Evolutionary conservation across 2,797 vertebrate species (phyloP).

Genomic region (Cuculus canorus): DNA sequence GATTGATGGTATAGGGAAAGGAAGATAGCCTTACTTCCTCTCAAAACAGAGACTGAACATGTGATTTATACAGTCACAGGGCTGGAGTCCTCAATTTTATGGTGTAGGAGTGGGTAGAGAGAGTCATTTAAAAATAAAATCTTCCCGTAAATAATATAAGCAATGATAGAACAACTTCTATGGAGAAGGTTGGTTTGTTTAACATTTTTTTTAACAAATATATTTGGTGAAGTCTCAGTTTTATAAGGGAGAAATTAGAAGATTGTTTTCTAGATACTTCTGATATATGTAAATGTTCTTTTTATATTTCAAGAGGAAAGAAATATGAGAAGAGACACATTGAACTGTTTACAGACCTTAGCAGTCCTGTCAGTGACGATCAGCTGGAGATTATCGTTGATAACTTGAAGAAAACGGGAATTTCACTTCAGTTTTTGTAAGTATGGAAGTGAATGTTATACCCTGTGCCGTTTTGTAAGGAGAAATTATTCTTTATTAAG

Average conservation of each 20-base stretch:
- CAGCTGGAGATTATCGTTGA: conserved; percentile 87
- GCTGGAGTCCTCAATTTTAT: neutral
- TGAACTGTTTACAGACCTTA: conserved; percentile 90
- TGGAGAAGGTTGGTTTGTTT: neutral
- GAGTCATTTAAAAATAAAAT: neutral
- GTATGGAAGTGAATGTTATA: conserved; percentile 34
- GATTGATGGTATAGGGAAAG: neutral
- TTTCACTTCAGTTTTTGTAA: conserved; percentile 96
- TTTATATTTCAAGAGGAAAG: conserved; percentile 83
- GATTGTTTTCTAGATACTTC: neutral
- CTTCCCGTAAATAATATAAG: neutral
- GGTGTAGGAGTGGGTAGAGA: neutral
- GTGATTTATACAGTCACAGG: neutral
- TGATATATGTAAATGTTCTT: neutral
- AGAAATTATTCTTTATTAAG: neutral
- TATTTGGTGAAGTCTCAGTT: neutral
- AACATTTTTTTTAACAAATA: neutral
- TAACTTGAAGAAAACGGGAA: conserved; percentile 85
- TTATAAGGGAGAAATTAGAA: neutral
- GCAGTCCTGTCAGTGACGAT: conserved; percentile 83
- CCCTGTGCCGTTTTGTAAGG: neutral
- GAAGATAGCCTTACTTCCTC: neutral
- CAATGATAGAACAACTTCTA: neutral
- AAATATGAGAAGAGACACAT: conserved; percentile 88
- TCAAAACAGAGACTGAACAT: neutral